Conservation (phyloP, 2,888 invertebrate genomes). For the Acrobasis suavella region DNA sequence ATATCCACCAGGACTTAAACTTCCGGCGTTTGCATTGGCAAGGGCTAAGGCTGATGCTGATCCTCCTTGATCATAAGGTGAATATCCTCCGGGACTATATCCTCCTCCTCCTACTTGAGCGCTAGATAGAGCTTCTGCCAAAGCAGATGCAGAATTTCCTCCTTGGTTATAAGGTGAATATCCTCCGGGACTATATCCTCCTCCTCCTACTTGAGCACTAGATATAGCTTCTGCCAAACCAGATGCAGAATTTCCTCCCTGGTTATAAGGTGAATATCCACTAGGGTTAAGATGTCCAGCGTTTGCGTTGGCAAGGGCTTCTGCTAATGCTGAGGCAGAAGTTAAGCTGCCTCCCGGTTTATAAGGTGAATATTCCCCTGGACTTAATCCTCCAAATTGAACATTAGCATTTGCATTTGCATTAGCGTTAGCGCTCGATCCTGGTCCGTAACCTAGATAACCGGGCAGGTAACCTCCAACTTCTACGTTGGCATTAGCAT, state of each 20-base stretch:
- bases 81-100: too few species aligned
- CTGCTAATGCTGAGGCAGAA: slow-evolving; percentile 4
- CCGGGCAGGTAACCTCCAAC: neutral
- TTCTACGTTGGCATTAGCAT: neutral
- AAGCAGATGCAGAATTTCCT: neutral
- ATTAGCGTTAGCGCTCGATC: slow-evolving; percentile 10
- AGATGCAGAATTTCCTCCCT: slow-evolving; percentile 5
- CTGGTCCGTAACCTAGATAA: neutral
- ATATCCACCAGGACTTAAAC: neutral
- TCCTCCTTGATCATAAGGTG: neutral
- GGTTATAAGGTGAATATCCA: slow-evolving; percentile 1
- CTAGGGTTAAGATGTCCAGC: neutral
- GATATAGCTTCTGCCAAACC: neutral
- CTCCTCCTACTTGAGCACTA: neutral
- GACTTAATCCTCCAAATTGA: slow-evolving; percentile 8
- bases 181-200: neutral
- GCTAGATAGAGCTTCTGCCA: too few species aligned
- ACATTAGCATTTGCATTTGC: neutral
- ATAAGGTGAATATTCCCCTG: slow-evolving; percentile 6
- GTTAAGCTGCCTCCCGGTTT: neutral
- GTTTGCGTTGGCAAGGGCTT: neutral
- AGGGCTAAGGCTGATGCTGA: slow-evolving; percentile 2
- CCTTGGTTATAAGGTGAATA: slow-evolving; percentile 6
- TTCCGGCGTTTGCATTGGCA: neutral
- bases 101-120: too few species aligned